A percentile compares a stretch with the other conserved stretches of the same genome.
These are phyloP conservation scores for Neodiprion virginianus DNA, from an alignment of 1,140 invertebrate species.

Conservation along the genomic window DNA sequence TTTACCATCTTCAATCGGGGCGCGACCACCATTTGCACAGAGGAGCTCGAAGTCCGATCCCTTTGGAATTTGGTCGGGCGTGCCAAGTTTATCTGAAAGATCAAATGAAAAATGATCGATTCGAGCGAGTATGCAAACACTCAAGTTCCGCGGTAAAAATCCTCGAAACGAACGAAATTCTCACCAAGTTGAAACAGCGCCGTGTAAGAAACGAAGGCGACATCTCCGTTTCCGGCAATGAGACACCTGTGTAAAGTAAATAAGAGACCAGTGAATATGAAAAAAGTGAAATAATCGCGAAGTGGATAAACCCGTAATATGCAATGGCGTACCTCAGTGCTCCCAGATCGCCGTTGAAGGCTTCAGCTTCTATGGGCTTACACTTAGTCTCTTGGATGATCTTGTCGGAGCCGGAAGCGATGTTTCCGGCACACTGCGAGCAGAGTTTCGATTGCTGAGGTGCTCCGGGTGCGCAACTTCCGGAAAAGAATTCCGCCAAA, in stretches of 20 bases:
- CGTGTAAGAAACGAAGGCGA: conserved; percentile 63
- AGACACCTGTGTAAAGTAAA: conserved; percentile 64
- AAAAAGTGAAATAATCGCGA: not conserved
- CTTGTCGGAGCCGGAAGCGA: conserved; percentile 45
- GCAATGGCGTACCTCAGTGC: conserved; percentile 66
- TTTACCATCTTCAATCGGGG: conserved; percentile 62
- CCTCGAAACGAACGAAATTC: conserved; percentile 5
- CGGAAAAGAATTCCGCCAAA: conserved; percentile 61
- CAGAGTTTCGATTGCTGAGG: conserved; percentile 50
- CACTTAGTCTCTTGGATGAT: conserved; percentile 50
- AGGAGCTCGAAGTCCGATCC: conserved; percentile 71
- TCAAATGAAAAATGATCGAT: not conserved
- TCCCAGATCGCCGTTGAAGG: conserved; percentile 60
- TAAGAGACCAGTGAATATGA: not conserved
- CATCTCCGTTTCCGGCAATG: conserved; percentile 67
- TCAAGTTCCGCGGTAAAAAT: conserved; percentile 9
- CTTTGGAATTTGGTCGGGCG: conserved; percentile 38
- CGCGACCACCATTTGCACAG: conserved; percentile 68
- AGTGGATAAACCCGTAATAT: not conserved
- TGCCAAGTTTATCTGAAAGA: conserved; percentile 31
- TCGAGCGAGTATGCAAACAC: conserved; percentile 24
- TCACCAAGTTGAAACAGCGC: conserved; percentile 21
- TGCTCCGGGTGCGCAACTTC: conserved; percentile 57
- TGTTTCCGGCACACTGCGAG: conserved; percentile 54
- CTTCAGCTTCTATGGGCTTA: conserved; percentile 49